Base-by-base conservation (phyloP, 2,888 invertebrate genomes). In the Eupithecia centaureata region DNA sequence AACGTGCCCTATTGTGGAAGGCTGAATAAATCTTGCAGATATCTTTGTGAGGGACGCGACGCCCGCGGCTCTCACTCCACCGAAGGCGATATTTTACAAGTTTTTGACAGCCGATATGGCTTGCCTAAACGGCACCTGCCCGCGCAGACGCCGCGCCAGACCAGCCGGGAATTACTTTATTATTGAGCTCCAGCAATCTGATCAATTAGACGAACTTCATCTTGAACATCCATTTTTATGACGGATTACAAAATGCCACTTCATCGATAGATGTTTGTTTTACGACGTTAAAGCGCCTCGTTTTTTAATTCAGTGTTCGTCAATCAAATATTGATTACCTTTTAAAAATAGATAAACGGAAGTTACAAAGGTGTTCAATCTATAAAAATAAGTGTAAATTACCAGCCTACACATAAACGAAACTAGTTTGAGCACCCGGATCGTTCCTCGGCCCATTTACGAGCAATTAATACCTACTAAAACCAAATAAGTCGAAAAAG, bases 21-120 rank as follows among this genome's bases (percentile, higher is more conserved):
- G 84, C 82, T 85, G 89, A 83, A 92, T 93, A 93, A 92, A 93
- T 93, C 92, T 93, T 88, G 78, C 82, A 89, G 91, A 91, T 92
- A 91, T 92, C 89, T 89, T 90, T 88, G 90, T 89, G 90, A 89
- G 88, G 84, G 89, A 87, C 88, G 86, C 70, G 64, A 85, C 86
- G 89, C 86, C 85, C 83, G 85, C 82, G 84, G 86, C 84, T 76
- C 79, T 81, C 79, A 79, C 82, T 88, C 91, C 90, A 89, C 90
- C 86, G 87, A 87, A 88, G 89, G 91, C 94, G 91, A 95, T 95
- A 95, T 95, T 95, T 95, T 94, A 95, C 94, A 94, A 94, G 94
- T 94, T 95, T 95, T 94, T 95, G 95, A 95, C 95, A 94, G 93
- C 88, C 91, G 91, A 90, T 94, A 94, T 94, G 94, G 94, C 94